A percentile compares a stretch with the other conserved stretches of the same genome.
Conservation (phyloP, 2,888 invertebrate genomes). For the Eupsilia transversa region DNA sequence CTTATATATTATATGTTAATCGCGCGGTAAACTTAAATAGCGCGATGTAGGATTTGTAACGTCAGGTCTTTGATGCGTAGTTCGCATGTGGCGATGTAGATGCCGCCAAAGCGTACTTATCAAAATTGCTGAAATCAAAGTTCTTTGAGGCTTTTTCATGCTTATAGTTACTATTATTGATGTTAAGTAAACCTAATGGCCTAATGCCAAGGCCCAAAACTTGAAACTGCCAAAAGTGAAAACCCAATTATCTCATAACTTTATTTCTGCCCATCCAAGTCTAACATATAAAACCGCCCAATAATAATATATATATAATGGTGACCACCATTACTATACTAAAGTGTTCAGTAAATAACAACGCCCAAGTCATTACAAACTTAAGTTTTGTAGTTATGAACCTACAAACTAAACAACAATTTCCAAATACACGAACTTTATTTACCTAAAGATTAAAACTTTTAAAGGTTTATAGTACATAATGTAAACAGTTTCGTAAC, state of each 20-base stretch:
- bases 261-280: not conserved
- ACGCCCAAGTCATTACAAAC: not conserved
- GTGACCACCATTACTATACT: too few species aligned
- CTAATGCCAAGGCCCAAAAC: too few species aligned
- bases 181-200: too few species aligned
- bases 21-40: too few species aligned
- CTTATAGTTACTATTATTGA: too few species aligned
- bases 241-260: not conserved
- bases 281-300: not conserved
- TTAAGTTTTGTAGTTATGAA: not conserved
- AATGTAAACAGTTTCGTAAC: constrained; percentile 55
- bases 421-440: constrained; percentile 8
- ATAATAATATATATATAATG: not conserved
- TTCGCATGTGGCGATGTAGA: too few species aligned
- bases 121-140: not conserved
- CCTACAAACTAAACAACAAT: not conserved
- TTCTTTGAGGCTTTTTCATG: not conserved
- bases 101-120: too few species aligned
- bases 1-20: too few species aligned
- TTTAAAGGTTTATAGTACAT: constrained; percentile 42
- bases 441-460: constrained; percentile 57
- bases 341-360: not conserved
- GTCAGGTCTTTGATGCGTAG: too few species aligned
- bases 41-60: too few species aligned
- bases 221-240: not conserved